Conservation (phyloP, 2,888 invertebrate species). For the Nemotelus pantherinus region DNA sequence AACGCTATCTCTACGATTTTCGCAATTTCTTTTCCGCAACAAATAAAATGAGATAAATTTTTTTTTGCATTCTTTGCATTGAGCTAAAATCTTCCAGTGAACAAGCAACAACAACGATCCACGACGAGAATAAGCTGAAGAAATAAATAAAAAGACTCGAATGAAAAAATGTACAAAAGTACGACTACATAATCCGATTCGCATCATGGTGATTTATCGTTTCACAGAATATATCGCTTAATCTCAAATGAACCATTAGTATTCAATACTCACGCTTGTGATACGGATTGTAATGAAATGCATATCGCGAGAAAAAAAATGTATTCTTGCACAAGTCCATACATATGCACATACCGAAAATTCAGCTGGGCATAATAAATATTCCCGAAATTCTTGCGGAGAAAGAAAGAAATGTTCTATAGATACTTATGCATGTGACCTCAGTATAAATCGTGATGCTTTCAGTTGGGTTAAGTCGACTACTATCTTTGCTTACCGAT, state of each 20-base stretch:
- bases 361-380: not conserved
- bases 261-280: constrained; percentile 44
- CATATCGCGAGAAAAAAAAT: not conserved
- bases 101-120: too few relatives aligned
- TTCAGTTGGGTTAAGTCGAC: too few relatives aligned
- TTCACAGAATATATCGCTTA: constrained; percentile 26
- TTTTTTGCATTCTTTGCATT: too few relatives aligned
- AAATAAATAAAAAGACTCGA: too few relatives aligned
- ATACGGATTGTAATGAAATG: constrained; percentile 28
- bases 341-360: not conserved
- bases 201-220: constrained; percentile 37
- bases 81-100: too few relatives aligned
- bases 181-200: constrained; percentile 19
- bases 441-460: too few relatives aligned
- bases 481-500: too few relatives aligned
- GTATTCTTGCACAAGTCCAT: not conserved
- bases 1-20: not conserved
- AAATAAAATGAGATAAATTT: not conserved
- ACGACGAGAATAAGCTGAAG: too few relatives aligned
- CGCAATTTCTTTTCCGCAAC: not conserved
- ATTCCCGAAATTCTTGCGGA: not conserved
- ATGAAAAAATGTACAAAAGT: too few relatives aligned
- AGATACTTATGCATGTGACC: too few relatives aligned
- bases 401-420: too few relatives aligned
- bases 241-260: constrained; percentile 43